Evolutionary conservation across 2,113 vertebrate genomes (phyloP), one percentile per base, ranked within the genome.

Genomic region (Casuarius casuarius): DNA sequence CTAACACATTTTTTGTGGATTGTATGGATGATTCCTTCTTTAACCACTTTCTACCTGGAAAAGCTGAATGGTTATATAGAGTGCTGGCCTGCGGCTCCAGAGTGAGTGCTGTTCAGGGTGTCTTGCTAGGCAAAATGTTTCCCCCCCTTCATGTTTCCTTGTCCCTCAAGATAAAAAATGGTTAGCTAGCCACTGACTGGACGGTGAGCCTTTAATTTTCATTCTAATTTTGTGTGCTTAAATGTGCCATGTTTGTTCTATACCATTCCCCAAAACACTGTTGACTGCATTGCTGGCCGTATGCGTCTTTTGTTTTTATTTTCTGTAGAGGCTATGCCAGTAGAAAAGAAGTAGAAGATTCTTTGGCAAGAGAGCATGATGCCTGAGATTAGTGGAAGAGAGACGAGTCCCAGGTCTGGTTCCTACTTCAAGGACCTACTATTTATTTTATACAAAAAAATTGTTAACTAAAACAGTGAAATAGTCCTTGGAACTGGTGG

Each of bases 11-110:
- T 52, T 75, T 18, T 40, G 21, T 18, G 38, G 38, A 38, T 38
- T 38, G 38, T 38, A 38, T 38, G 38, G 38, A 38, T 38, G 38
- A 38, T 10, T 29, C 46, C 40, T 48, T 40, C 23, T 63, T 67
- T 26, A 61, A 66, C n/a, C 3, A 3, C 28, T 67, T 68, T 54
- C 20, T 40, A 0, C 14, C 20, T 6, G 3, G 3, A 51, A 61
- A 80, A 87, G 10, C 40, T 46, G 44, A 54, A 38, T 38, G 15
- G 65, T 68, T 56, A 25, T 52, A 13, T 9, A 58, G 29, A 11
- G 17, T 62, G 46, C 28, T 67, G 38, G 38, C 38, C 38, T 38
- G 38, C 38, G 38, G 38, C 38, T 38, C 38, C 38, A 38, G 38
- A 38, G 38, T 38, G 7, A 38, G 38, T 38, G 38, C 38, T 67